phyloP scores from a whole-genome alignment of 2,888 invertebrate genomes.

The Temnothorax rugatulus region DNA sequence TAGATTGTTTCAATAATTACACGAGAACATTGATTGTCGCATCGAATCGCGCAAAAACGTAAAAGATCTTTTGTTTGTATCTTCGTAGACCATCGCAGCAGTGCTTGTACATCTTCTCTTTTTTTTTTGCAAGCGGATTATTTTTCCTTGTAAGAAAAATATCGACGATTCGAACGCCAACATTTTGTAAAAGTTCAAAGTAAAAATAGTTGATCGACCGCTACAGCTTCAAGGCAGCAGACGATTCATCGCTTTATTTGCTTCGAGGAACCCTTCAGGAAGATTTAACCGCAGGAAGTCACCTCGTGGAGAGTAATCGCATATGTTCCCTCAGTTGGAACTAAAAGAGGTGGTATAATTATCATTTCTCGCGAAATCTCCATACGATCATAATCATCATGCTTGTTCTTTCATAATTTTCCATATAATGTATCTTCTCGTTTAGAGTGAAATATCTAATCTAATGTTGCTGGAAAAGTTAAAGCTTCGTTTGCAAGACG shows the following conservation, averaged over 20 bases:
- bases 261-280: conserved; percentile 45
- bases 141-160: conserved; percentile 17
- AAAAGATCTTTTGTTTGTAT: conserved; percentile 29
- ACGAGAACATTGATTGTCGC: background rate
- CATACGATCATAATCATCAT: conserved; percentile 24
- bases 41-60: background rate
- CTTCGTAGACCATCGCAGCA: conserved; percentile 15
- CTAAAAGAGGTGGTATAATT: conserved; percentile 35
- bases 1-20: background rate
- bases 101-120: background rate
- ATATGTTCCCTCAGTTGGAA: background rate
- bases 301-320: conserved; percentile 14
- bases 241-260: conserved; percentile 41
- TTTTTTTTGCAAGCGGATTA: conserved; percentile 15
- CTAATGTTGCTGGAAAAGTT: conserved; percentile 6
- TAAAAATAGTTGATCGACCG: conserved; percentile 26
- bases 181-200: conserved; percentile 27
- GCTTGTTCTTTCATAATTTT: conserved; percentile 39
- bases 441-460: background rate
- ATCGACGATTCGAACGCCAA: background rate
- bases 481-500: conserved; percentile 3
- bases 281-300: conserved; percentile 14
- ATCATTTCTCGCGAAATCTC: conserved; percentile 26
- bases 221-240: conserved; percentile 23
- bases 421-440: background rate